These are phyloP conservation scores for Pseudococcus viburni DNA, from an alignment of 2,888 invertebrate genomes.

Conservation along the genomic window DNA sequence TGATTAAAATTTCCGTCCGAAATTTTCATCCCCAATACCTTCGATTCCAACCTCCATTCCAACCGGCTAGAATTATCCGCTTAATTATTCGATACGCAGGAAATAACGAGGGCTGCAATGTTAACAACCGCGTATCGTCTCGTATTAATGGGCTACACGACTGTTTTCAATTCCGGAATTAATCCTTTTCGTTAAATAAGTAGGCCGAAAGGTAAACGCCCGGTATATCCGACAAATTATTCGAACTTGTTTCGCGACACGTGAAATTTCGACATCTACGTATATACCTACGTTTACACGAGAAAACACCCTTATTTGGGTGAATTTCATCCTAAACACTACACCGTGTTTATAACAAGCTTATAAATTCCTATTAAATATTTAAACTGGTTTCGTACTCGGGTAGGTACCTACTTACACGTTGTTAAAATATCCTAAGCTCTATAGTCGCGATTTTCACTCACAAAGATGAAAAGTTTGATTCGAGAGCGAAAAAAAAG, in stretches of 20 bases:
- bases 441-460: neutral
- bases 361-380: neutral
- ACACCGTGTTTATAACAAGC: neutral
- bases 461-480: slow-evolving; percentile 17
- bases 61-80: neutral
- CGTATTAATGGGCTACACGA: slow-evolving; percentile 1
- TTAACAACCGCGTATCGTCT: neutral
- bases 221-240: neutral
- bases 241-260: slow-evolving; percentile 1
- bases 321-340: neutral
- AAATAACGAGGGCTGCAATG: neutral
- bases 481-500: neutral
- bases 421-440: neutral
- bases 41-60: neutral
- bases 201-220: slow-evolving; percentile 23
- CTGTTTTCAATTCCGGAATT: slow-evolving; percentile 7
- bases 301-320: neutral
- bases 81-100: neutral
- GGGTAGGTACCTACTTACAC: neutral
- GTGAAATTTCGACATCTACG: slow-evolving; percentile 29
- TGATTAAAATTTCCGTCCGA: too few relatives aligned
- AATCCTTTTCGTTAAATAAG: slow-evolving; percentile 30
- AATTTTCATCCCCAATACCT: neutral
- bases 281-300: neutral
- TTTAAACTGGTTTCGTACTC: neutral